A percentile compares a stretch with the other conserved stretches of the same genome.
Conservation (phyloP, 1,140 invertebrate genomes). For the Acromyrmex heyeri region DNA sequence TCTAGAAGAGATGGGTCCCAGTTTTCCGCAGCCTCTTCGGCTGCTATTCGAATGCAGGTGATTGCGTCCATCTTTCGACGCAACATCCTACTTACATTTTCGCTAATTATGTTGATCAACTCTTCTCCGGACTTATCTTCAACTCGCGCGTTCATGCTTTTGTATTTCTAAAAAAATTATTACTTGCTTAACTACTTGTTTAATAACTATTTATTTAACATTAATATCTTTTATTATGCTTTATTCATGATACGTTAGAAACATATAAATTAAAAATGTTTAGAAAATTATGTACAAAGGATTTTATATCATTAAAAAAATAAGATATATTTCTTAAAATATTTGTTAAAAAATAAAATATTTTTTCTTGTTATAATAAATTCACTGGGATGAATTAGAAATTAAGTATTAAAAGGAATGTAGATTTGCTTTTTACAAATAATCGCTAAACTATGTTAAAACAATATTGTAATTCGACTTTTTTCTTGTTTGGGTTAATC, state of each 20-base stretch:
- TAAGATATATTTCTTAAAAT: not conserved
- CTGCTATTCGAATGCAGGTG: constrained; percentile 91
- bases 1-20: constrained; percentile 84
- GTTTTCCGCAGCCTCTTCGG: constrained; percentile 89
- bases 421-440: not conserved
- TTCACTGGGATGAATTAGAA: not conserved
- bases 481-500: not conserved
- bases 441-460: not conserved
- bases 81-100: constrained; percentile 92
- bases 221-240: not conserved
- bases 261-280: not conserved
- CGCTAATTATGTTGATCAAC: constrained; percentile 91
- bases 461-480: not conserved
- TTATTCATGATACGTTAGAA: not conserved
- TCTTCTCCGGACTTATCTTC: constrained; percentile 91
- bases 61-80: constrained; percentile 94
- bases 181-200: not conserved
- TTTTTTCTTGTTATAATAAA: not conserved
- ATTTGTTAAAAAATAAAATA: not conserved
- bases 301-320: not conserved
- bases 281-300: not conserved
- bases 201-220: not conserved
- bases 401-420: not conserved
- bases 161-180: constrained; percentile 89
- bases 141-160: constrained; percentile 91